Percentiles rank a stretch among this genome's conserved stretches.
Conservation (phyloP, 1,140 invertebrate species). For the Leguminivora glycinivorella region DNA sequence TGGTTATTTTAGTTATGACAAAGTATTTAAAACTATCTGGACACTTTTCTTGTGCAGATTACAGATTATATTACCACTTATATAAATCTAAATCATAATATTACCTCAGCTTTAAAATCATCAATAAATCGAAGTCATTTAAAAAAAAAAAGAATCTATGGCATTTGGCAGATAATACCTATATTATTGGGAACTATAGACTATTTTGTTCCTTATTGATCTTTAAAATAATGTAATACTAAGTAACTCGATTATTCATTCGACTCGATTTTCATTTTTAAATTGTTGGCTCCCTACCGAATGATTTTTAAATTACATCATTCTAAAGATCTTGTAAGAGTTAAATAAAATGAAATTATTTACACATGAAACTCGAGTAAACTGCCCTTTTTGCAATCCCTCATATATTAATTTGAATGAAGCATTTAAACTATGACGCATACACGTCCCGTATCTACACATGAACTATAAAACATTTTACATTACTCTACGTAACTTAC, state of each 20-base stretch:
- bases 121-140: background rate
- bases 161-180: background rate
- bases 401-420: constrained; percentile 1
- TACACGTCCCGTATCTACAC: background rate
- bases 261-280: too few species aligned
- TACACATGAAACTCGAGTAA: background rate
- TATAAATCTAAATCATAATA: too few species aligned
- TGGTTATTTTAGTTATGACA: background rate
- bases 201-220: too few species aligned
- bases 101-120: too few species aligned
- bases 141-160: background rate
- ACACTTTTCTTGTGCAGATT: too few species aligned
- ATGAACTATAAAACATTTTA: constrained; percentile 53
- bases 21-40: background rate
- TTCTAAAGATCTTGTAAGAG: too few species aligned
- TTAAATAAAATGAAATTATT: background rate
- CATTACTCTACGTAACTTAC: constrained; percentile 60
- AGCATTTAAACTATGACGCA: constrained; percentile 5
- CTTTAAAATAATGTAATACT: too few species aligned
- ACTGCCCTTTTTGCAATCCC: constrained; percentile 8
- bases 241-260: too few species aligned
- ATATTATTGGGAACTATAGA: background rate
- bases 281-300: too few species aligned
- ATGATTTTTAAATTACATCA: too few species aligned
- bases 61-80: too few species aligned